phyloP scores from a whole-genome alignment of 2,888 invertebrate genomes.

The Megaustenia siamemsis region DNA sequence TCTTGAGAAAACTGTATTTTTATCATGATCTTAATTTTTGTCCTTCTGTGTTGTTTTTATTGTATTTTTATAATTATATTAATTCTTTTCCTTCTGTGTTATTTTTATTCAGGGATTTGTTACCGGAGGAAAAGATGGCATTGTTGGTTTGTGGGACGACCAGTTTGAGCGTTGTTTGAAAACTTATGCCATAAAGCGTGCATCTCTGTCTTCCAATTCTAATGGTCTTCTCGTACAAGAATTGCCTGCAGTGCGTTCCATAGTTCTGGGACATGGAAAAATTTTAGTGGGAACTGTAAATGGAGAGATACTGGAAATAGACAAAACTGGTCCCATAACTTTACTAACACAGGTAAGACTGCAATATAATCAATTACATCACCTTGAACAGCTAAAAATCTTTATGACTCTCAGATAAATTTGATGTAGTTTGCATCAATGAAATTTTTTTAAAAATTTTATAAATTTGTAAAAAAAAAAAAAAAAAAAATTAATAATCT shows the following conservation, averaged over 20 bases:
- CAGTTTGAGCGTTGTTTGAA: constrained; percentile 79
- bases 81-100: not conserved
- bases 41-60: not conserved
- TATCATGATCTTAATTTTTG: too few relatives aligned
- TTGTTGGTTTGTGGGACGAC: constrained; percentile 80
- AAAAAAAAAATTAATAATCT: too few relatives aligned
- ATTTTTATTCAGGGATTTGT: constrained; percentile 79
- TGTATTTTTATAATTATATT: too few relatives aligned
- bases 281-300: constrained; percentile 80
- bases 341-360: constrained; percentile 77
- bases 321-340: constrained; percentile 78
- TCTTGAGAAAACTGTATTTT: too few relatives aligned
- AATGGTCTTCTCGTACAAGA: constrained; percentile 75
- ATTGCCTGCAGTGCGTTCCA: constrained; percentile 77
- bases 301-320: constrained; percentile 80
- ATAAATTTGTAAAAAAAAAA: too few relatives aligned
- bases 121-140: constrained; percentile 81
- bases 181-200: constrained; percentile 78
- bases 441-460: too few relatives aligned
- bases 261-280: constrained; percentile 77
- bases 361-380: not conserved
- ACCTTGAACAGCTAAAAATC: too few relatives aligned
- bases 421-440: too few relatives aligned
- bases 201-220: constrained; percentile 70
- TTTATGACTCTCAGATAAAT: too few relatives aligned